Conservation (phyloP, 2,797 vertebrate genomes). For the Adrianichthys oophorus region DNA sequence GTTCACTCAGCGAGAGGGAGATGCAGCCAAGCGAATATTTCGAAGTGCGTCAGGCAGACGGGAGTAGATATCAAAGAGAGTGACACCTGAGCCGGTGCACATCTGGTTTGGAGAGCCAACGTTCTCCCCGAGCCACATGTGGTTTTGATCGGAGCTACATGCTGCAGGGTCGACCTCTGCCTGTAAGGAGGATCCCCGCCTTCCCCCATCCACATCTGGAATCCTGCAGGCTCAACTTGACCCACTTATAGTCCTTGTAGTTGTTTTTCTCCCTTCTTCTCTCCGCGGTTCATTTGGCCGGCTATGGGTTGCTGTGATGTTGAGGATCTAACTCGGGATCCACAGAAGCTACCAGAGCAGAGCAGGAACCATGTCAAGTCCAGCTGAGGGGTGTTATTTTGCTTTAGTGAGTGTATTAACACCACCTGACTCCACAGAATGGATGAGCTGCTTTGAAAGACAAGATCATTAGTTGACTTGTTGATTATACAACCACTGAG, state of each 20-base stretch:
- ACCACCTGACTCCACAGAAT: background rate
- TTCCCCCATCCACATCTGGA: slow-evolving; percentile 31
- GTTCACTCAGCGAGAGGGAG: background rate
- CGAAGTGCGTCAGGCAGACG: slow-evolving; percentile 20
- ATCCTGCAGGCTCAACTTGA: slow-evolving; percentile 54
- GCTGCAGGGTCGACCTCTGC: slow-evolving; percentile 41
- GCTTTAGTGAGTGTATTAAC: slow-evolving; percentile 6
- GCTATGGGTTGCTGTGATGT: slow-evolving; percentile 18
- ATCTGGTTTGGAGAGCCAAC: slow-evolving; percentile 58
- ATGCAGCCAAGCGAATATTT: slow-evolving; percentile 1
- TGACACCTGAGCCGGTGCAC: slow-evolving; percentile 62
- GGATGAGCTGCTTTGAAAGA: background rate
- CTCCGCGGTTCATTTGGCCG: slow-evolving; percentile 33
- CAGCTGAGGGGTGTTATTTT: background rate
- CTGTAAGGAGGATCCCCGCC: slow-evolving; percentile 32
- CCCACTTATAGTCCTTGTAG: slow-evolving; percentile 46
- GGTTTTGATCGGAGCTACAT: slow-evolving; percentile 52
- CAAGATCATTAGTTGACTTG: too few relatives aligned
- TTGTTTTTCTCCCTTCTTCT: background rate
- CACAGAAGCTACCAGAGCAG: slow-evolving; percentile 16
- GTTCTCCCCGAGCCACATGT: slow-evolving; percentile 42
- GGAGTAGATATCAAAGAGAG: slow-evolving; percentile 18
- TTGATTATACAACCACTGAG: too few relatives aligned
- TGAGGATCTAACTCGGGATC: slow-evolving; percentile 11
- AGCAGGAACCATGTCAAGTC: slow-evolving; percentile 6